These are phyloP conservation scores for Folsomia candida DNA, from an alignment of 2,888 invertebrate genomes.

Conservation along the genomic window DNA sequence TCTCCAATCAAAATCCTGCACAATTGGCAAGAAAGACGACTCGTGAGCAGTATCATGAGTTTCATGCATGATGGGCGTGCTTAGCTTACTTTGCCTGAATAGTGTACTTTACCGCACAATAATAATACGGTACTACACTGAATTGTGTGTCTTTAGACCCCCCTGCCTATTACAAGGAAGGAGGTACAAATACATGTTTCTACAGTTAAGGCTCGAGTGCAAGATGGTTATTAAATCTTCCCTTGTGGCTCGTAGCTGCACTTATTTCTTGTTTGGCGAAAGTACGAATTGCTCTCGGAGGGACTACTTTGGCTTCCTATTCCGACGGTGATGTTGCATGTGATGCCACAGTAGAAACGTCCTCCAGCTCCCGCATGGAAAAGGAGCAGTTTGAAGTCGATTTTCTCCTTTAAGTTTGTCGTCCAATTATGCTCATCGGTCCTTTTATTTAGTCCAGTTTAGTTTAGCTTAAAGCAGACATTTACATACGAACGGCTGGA, in stretches of 20 bases:
- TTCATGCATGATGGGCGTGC: no score
- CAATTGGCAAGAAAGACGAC: no score
- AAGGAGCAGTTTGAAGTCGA: not conserved
- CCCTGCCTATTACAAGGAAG: no score
- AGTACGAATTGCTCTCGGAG: constrained; percentile 45
- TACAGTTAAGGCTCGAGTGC: not conserved
- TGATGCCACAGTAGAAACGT: not conserved
- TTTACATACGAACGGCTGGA: not conserved
- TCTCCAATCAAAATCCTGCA: no score
- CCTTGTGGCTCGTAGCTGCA: constrained; percentile 44
- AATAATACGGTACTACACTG: no score
- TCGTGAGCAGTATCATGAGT: no score
- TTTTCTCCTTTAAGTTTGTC: not conserved
- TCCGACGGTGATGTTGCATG: constrained; percentile 27
- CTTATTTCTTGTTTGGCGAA: constrained; percentile 50
- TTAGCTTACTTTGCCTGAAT: no score
- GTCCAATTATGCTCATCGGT: not conserved
- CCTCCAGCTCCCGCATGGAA: not conserved
- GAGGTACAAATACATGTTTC: no score
- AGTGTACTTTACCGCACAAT: no score
- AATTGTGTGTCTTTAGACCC: no score
- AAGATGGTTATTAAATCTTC: constrained; percentile 47
- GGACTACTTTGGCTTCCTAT: constrained; percentile 44
- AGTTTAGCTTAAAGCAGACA: not conserved
- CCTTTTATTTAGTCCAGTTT: not conserved